Evolutionary conservation across 92 coral and sea anemone species (phyloP), one percentile per base, ranked within the genome.

Genomic region (Zoanthus solanderi): DNA sequence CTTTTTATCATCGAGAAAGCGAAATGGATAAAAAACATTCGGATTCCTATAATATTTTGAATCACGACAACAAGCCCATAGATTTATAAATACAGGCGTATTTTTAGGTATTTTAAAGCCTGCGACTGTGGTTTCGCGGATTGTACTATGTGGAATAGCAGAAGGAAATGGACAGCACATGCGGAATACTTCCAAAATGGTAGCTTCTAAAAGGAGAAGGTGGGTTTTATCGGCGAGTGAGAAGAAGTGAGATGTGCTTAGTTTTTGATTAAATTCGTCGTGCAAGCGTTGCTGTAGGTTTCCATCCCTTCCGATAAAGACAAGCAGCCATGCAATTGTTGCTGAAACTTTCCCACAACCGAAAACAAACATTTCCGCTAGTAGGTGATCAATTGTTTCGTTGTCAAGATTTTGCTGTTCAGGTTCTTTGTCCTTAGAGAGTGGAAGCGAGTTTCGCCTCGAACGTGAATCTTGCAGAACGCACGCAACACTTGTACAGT

Each of bases 11-110:
- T 85, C 47, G 30, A 93, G 73, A 37, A 89, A 94, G 28, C 96
- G 94, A 67, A 77, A 80, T 0, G 96, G 96, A 15, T 89, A 66
- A 78, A 94, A 94, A 32, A 31, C 9, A 23, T 72, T n/a, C 0
- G 96, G 94, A 6, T 91, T 71, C 5, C 75, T 17, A 37, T 47
- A 94, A 31, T 54, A 53, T 32, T 83, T 63, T 9, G 89, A 56
- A 77, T 94, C 96, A 75, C 89, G 58, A 48, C 90, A 78, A 61
- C 92, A 83, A 13, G 91, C 87, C 88, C 92, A 94, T 0, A 89
- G 69, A 57, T 94, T 94, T 1, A 91, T 29, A 29, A 94, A 87
- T 11, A 92, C 84, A 18, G 83, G 16, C n/a, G 94, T 94, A n/a
- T 89, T 75, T 73, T 87, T 81, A 10, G 96, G 96, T 1, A 94